These are phyloP conservation scores for Ephestia elutella DNA, from an alignment of 1,140 invertebrate species.

Conservation along the genomic window DNA sequence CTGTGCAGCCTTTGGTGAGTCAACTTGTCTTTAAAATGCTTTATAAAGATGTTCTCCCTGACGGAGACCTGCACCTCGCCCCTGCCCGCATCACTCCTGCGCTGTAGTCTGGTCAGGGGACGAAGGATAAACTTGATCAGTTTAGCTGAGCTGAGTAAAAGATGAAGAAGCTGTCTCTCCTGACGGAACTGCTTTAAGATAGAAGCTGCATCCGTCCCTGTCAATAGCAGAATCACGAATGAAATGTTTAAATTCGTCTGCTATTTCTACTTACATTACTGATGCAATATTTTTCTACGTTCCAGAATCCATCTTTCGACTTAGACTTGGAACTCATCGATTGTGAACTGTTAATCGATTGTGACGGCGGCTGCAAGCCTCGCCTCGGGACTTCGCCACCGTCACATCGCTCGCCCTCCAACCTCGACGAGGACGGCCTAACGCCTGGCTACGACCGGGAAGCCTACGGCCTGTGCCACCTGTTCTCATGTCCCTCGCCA, in stretches of 20 bases:
- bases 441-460: constrained; percentile 37
- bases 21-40: not conserved
- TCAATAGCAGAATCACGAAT: too few relatives aligned
- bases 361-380: constrained; percentile 57
- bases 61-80: too few relatives aligned
- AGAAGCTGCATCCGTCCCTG: too few relatives aligned
- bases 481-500: constrained; percentile 42
- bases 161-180: too few relatives aligned
- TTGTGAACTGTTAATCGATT: constrained; percentile 60
- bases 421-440: constrained; percentile 36
- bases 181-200: too few relatives aligned
- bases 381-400: constrained; percentile 54
- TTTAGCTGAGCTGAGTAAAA: too few relatives aligned
- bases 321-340: constrained; percentile 61
- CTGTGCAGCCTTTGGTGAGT: constrained; percentile 38
- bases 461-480: constrained; percentile 37
- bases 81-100: too few relatives aligned
- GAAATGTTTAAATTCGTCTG: too few relatives aligned
- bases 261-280: too few relatives aligned
- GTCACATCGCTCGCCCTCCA: constrained; percentile 34
- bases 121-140: too few relatives aligned
- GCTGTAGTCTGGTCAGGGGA: too few relatives aligned
- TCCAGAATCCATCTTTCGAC: constrained; percentile 57
- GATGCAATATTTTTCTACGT: not conserved
- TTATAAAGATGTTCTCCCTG: too few relatives aligned